These are phyloP conservation scores for Matsumurasca onukii DNA, from an alignment of 1,140 invertebrate genomes.

Conservation along the genomic window DNA sequence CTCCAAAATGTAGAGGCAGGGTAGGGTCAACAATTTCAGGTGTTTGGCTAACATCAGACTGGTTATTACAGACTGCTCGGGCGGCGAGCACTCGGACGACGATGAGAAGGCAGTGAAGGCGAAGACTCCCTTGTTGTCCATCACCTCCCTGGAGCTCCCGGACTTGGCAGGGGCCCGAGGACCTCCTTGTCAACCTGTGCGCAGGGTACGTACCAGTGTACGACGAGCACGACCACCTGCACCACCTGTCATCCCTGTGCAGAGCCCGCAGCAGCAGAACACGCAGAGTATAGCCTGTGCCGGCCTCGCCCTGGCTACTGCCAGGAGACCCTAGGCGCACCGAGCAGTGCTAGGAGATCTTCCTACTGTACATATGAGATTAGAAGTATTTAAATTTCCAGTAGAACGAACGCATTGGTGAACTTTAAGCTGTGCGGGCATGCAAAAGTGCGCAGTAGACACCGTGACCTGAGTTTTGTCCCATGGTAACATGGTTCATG, in stretches of 20 bases:
- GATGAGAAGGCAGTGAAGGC: background rate
- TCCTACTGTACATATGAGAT: background rate
- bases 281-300: conserved; percentile 10
- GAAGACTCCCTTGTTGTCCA: conserved; percentile 15
- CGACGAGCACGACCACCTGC: conserved; percentile 14
- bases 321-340: background rate
- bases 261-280: background rate
- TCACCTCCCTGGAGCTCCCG: conserved; percentile 25
- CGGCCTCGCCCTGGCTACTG: background rate
- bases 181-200: background rate
- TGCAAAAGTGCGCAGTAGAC: too few relatives aligned
- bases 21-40: too few relatives aligned
- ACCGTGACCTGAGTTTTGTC: too few relatives aligned
- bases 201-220: conserved; percentile 5
- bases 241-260: background rate
- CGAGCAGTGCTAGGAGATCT: background rate
- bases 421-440: too few relatives aligned
- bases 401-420: too few relatives aligned
- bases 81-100: background rate
- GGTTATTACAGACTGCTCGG: conserved; percentile 11
- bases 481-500: too few relatives aligned
- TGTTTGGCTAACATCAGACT: too few relatives aligned
- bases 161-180: conserved; percentile 5
- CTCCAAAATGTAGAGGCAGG: too few relatives aligned
- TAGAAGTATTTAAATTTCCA: too few relatives aligned